Conservation (phyloP, 2,797 vertebrate genomes). For the Argentina silus region DNA sequence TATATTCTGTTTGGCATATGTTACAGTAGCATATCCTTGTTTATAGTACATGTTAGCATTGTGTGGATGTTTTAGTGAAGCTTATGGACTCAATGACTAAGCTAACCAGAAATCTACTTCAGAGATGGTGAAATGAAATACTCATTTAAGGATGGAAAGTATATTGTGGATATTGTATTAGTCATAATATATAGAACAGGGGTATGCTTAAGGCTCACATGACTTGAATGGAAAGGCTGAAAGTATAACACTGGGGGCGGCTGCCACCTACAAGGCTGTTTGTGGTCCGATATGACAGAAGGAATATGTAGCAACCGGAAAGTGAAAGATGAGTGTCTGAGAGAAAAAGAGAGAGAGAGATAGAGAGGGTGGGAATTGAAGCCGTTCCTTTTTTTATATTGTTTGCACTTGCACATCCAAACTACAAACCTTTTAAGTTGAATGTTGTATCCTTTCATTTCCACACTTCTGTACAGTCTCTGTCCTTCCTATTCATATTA, state of each 20-base stretch:
- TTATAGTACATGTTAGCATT: not conserved
- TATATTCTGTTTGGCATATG: not conserved
- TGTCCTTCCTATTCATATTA: not conserved
- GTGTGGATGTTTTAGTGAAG: not conserved
- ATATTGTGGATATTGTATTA: not conserved
- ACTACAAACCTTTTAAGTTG: not conserved
- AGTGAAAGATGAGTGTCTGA: not conserved
- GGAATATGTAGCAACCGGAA: not conserved
- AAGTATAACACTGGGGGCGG: not conserved
- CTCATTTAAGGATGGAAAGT: not conserved
- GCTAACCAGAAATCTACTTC: not conserved
- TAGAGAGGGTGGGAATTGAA: not conserved
- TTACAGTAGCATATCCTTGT: no score
- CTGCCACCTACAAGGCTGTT: not conserved
- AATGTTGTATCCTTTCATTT: not conserved
- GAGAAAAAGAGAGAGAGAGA: not conserved
- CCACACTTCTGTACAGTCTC: not conserved
- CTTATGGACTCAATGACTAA: not conserved
- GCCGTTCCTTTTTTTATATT: not conserved
- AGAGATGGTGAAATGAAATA: not conserved
- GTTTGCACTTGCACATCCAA: not conserved
- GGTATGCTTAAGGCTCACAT: not conserved
- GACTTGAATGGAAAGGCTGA: not conserved
- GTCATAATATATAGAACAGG: not conserved
- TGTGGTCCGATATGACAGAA: not conserved